phyloP scores from a whole-genome alignment of 2,888 invertebrate species.

The Torymus tubicola region DNA sequence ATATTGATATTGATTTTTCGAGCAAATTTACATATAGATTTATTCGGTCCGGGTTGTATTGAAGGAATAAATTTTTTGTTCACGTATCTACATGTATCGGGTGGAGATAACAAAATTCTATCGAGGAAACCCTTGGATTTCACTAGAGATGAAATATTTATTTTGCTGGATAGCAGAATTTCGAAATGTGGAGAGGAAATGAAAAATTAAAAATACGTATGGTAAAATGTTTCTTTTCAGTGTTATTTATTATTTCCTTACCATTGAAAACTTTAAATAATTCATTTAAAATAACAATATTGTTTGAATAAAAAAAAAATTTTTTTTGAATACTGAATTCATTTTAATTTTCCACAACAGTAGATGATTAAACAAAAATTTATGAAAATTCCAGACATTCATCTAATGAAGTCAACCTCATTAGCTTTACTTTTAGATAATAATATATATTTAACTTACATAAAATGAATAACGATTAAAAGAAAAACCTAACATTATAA shows the following conservation, averaged over 20 bases:
- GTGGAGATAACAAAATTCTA: slow-evolving; percentile 12
- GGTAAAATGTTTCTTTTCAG: too few species aligned
- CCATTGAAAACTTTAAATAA: too few species aligned
- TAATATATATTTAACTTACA: neutral
- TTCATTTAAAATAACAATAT: too few species aligned
- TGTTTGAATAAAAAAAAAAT: too few species aligned
- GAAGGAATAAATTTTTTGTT: slow-evolving; percentile 30
- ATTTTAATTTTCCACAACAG: too few species aligned
- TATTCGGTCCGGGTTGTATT: slow-evolving; percentile 8
- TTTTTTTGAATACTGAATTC: too few species aligned
- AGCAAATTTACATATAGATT: slow-evolving; percentile 34
- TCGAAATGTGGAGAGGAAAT: neutral
- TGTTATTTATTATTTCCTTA: too few species aligned
- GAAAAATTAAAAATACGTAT: neutral
- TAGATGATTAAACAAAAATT: slow-evolving; percentile 5
- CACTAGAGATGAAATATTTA: slow-evolving; percentile 18
- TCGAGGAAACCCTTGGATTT: neutral
- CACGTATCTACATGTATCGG: neutral
- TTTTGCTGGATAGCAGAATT: slow-evolving; percentile 3
- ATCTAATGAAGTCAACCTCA: slow-evolving; percentile 16
- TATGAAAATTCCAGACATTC: slow-evolving; percentile 32
- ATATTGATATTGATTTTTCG: slow-evolving; percentile 17
- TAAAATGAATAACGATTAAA: too few species aligned
- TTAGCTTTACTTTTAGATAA: slow-evolving; percentile 7
- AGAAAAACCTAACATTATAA: too few species aligned